Conservation (phyloP, 2,888 invertebrate species). For the Sinhomidia bicolor region DNA sequence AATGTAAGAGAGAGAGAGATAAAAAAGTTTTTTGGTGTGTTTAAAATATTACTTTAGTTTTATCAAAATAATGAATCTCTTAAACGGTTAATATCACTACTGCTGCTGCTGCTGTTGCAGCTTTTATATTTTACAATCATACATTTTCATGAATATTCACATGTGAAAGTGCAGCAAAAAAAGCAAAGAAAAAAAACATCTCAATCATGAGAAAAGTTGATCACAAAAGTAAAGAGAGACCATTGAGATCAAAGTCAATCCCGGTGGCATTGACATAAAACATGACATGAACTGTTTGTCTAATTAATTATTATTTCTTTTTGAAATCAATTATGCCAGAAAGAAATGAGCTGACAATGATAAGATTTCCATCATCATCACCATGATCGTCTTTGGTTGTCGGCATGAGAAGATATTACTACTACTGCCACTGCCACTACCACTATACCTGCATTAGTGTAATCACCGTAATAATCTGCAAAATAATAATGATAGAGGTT, state of each 20-base stretch:
- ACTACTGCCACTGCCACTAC: too few species aligned
- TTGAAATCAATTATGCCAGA: conserved; percentile 62
- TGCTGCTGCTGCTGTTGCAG: too few species aligned
- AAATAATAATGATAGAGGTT: conserved; percentile 40
- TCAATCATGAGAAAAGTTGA: background rate
- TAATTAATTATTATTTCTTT: conserved; percentile 71
- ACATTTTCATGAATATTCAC: conserved; percentile 11
- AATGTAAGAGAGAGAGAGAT: too few species aligned
- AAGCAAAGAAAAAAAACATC: background rate
- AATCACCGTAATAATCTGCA: conserved; percentile 28
- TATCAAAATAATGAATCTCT: conserved; percentile 26
- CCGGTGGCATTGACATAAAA: conserved; percentile 61
- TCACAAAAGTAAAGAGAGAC: background rate
- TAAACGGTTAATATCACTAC: background rate
- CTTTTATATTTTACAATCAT: background rate
- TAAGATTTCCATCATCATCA: conserved; percentile 11
- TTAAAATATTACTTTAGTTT: background rate
- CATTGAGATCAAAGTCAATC: conserved; percentile 45
- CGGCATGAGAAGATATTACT: conserved; percentile 1
- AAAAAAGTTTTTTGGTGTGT: background rate
- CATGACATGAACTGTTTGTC: conserved; percentile 30
- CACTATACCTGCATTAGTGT: conserved; percentile 23
- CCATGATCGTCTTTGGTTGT: background rate
- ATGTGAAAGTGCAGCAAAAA: background rate
- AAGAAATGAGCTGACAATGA: conserved; percentile 46